Evolutionary conservation across 2,113 vertebrate genomes (phyloP).

Genomic region (Cettia cetti): DNA sequence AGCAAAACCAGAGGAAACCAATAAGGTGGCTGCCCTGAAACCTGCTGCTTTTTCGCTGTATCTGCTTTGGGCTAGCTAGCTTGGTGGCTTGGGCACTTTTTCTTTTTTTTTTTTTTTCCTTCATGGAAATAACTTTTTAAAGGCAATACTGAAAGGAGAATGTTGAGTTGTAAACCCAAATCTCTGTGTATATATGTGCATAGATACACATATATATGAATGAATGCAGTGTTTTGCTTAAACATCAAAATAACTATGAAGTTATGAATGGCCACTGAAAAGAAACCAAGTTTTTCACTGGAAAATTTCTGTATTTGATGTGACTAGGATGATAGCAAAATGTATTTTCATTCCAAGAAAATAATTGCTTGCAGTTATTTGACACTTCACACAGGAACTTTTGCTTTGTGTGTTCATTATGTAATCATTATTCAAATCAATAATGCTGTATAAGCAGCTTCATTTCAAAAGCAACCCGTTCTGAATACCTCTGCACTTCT

Average conservation of each 20-base stretch:
- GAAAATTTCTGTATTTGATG: neutral
- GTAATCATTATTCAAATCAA: neutral
- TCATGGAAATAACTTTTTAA: neutral
- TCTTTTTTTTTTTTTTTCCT: neutral
- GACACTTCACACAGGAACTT: neutral
- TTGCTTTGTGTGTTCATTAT: neutral
- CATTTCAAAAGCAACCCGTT: neutral
- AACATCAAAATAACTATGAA: neutral
- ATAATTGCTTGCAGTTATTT: neutral
- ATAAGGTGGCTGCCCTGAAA: conserved; percentile 75
- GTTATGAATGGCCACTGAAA: neutral
- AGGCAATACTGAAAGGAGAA: neutral
- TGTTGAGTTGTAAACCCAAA: neutral
- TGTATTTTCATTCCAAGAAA: neutral
- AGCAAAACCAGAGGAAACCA: conserved; percentile 58
- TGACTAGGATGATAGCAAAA: neutral
- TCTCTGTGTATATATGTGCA: neutral
- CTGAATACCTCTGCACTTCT: neutral
- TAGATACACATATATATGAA: neutral
- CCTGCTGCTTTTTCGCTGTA: conserved; percentile 29
- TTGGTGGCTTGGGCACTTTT: conserved; percentile 23
- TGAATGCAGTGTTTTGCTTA: neutral
- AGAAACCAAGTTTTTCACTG: neutral
- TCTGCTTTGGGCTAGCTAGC: conserved; percentile 44
- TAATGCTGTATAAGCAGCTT: neutral